phyloP scores from a whole-genome alignment of 1,140 invertebrate species.

The Scaptomyza graminum region DNA sequence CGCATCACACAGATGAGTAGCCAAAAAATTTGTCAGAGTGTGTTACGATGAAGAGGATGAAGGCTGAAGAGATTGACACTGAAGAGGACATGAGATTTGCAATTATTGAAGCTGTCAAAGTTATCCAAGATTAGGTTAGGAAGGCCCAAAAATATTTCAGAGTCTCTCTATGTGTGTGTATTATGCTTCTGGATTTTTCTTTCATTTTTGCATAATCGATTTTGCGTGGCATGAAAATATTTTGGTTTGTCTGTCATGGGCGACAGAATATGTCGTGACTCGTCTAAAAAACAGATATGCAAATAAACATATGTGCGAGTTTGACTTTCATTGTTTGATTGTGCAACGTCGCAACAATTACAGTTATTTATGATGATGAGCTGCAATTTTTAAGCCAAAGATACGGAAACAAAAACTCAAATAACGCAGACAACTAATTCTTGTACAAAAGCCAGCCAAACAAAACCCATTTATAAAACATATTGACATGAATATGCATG shows the following conservation, averaged over 20 bases:
- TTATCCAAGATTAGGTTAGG: slow-evolving; percentile 25
- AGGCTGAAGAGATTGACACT: slow-evolving; percentile 11
- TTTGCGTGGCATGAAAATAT: slow-evolving; percentile 40
- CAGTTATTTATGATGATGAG: slow-evolving; percentile 62
- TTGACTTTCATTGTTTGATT: slow-evolving; percentile 43
- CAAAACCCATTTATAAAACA: slow-evolving; percentile 20
- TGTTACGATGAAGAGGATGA: background rate
- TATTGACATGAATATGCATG: slow-evolving; percentile 21
- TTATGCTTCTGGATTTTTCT: slow-evolving; percentile 58
- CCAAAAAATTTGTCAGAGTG: slow-evolving; percentile 20
- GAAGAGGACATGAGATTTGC: slow-evolving; percentile 32
- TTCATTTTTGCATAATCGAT: slow-evolving; percentile 72
- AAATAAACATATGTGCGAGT: slow-evolving; percentile 27
- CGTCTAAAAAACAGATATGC: background rate
- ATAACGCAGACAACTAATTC: slow-evolving; percentile 9
- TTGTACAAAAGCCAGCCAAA: slow-evolving; percentile 3
- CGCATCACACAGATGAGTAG: slow-evolving; percentile 43
- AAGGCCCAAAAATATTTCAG: slow-evolving; percentile 1
- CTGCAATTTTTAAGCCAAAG: slow-evolving; percentile 55
- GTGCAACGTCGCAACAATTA: slow-evolving; percentile 63
- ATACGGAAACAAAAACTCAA: slow-evolving; percentile 19
- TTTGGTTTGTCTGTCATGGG: slow-evolving; percentile 34
- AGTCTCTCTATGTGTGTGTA: background rate
- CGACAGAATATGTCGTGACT: slow-evolving; percentile 29
- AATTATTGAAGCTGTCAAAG: slow-evolving; percentile 36